These are phyloP conservation scores for Oryzias melastigma DNA, from an alignment of 2,113 vertebrate species.

Conservation along the genomic window DNA sequence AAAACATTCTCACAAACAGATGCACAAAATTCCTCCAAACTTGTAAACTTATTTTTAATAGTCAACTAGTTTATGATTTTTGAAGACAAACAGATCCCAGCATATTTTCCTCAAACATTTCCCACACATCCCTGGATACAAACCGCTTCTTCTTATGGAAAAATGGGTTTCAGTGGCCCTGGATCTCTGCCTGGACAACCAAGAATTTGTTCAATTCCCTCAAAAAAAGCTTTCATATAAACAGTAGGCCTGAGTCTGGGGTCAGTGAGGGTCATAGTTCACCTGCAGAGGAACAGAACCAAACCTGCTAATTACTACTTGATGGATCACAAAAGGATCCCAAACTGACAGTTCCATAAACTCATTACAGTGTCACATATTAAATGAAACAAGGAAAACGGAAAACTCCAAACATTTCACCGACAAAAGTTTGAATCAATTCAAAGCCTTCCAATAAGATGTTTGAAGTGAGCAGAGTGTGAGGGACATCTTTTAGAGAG, in stretches of 20 bases:
- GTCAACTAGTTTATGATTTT: neutral
- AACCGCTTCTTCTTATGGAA: conserved; percentile 51
- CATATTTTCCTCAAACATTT: conserved; percentile 33
- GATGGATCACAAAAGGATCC: no score
- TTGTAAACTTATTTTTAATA: neutral
- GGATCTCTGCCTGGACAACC: conserved; percentile 69
- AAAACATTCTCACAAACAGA: no score
- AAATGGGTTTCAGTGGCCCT: conserved; percentile 57
- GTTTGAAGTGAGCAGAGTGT: no score
- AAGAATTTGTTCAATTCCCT: conserved; percentile 55
- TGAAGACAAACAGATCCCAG: conserved; percentile 28
- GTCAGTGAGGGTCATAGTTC: conserved; percentile 22
- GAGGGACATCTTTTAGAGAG: no score
- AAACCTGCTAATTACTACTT: no score
- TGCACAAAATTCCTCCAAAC: neutral
- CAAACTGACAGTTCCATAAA: no score
- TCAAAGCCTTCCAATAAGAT: no score
- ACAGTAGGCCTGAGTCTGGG: conserved; percentile 8
- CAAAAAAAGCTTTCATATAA: conserved; percentile 59
- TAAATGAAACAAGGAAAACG: no score
- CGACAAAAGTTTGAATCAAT: no score
- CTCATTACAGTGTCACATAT: no score
- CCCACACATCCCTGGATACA: conserved; percentile 52
- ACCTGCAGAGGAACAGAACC: conserved; percentile 10
- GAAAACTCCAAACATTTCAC: no score